Base-by-base conservation (phyloP, 2,888 invertebrate genomes). In the Tachina fera region DNA sequence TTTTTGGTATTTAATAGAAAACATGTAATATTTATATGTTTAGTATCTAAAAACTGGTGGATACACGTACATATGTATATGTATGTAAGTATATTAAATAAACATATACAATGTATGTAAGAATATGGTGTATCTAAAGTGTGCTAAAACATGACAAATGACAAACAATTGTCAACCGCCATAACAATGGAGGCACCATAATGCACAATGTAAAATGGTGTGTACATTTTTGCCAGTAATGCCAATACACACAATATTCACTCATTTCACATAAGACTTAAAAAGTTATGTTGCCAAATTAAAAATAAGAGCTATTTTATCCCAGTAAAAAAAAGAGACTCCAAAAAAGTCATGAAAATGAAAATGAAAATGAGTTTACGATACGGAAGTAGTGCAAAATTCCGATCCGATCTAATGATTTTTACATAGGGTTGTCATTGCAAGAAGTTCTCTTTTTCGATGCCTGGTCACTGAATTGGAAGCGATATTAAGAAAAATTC, bases 81-180 rank as follows among this genome's bases (percentile, higher is more conserved):
- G 16, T 41, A 41, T 39, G 51, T 43, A 53, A 16, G 16, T 72
- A 5, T 60, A 31, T 14, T 19, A 4, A 41, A 51, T 68, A 31
- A 49, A 14, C 5, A 31, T 31, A 31, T 5, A 0, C 5, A 31
- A 9, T 31, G 31, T 51, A 51, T 74, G 31, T 56, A 51, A 43
- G 13, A 16, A 45, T 51, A 68, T 67, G 49, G 65, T 81, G 78
- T 85, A 82, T 82, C 65, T 79, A 61, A 86, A 86, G 85, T 86
- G 82, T 86, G 85, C 83, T 86, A 71, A 83, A 83, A 86, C 85
- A 86, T 86, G 87, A 80, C 83, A 85, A 85, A 81, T 87, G 87
- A 87, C 87, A 87, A 85, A 87, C 84, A 83, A 87, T 87, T 87
- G 87, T 87, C 87, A 87, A 87, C 68, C 71, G 65, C 43, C 60